These are phyloP conservation scores for Nematolebias whitei DNA, from an alignment of 2,113 vertebrate genomes.

Conservation along the genomic window DNA sequence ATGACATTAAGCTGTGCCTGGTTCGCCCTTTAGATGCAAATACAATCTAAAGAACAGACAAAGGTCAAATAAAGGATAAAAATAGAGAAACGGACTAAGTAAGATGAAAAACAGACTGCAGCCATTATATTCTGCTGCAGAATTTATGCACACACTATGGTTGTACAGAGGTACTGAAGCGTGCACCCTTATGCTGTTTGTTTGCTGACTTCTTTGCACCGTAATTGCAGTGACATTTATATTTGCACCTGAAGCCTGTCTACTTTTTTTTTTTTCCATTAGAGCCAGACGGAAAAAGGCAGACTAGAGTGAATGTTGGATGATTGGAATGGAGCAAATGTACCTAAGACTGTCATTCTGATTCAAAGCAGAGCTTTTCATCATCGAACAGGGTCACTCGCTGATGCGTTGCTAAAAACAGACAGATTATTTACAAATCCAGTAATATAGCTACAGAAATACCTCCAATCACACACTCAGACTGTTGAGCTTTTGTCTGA, in stretches of 20 bases:
- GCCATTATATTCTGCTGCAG: conserved; percentile 7
- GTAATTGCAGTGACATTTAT: conserved; percentile 75
- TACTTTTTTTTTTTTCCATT: conserved; percentile 66
- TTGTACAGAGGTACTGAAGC: conserved; percentile 3
- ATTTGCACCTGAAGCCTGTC: conserved; percentile 71
- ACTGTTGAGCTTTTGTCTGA: background rate
- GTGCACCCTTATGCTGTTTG: conserved; percentile 45
- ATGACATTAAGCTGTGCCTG: background rate
- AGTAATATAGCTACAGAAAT: conserved; percentile 1
- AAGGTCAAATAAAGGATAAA: background rate
- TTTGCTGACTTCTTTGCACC: conserved; percentile 54
- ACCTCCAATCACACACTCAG: conserved; percentile 7
- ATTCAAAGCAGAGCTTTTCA: conserved; percentile 17
- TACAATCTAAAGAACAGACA: background rate
- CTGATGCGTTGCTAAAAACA: conserved; percentile 2
- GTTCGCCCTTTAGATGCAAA: background rate
- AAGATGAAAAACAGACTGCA: background rate
- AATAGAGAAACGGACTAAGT: background rate
- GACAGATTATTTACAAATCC: background rate
- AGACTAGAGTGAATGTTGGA: conserved; percentile 33
- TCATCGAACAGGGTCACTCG: conserved; percentile 38
- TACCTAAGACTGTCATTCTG: conserved; percentile 56
- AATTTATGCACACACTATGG: conserved; percentile 30
- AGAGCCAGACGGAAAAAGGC: conserved; percentile 44
- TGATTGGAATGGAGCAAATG: conserved; percentile 62